Percentiles rank a stretch among this genome's conserved stretches.
Conservation (phyloP, 2,113 vertebrate genomes). For the Furnarius figulus region DNA sequence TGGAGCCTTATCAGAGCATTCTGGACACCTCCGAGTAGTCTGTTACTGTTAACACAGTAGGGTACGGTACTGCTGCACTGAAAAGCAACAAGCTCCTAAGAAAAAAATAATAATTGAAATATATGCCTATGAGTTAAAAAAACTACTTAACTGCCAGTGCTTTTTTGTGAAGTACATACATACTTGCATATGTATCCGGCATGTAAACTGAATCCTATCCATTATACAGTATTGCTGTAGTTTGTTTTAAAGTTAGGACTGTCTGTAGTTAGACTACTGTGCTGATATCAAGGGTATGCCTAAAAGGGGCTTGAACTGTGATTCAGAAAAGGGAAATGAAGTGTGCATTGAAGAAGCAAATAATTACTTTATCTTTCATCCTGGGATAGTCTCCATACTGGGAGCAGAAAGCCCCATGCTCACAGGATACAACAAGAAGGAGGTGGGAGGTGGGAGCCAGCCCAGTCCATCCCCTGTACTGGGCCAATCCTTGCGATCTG, state of each 20-base stretch:
- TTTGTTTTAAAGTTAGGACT: slow-evolving; percentile 48
- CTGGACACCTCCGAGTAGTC: neutral
- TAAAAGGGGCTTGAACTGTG: slow-evolving; percentile 50
- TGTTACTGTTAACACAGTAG: neutral
- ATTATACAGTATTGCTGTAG: slow-evolving; percentile 23
- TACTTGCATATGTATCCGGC: neutral
- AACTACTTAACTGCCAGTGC: slow-evolving; percentile 26
- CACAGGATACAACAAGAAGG: neutral
- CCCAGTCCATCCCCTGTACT: neutral
- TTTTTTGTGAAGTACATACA: slow-evolving; percentile 19
- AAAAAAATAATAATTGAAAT: neutral
- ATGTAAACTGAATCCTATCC: slow-evolving; percentile 14
- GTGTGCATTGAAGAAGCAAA: neutral
- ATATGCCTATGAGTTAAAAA: neutral
- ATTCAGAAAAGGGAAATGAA: slow-evolving; percentile 43
- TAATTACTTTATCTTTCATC: neutral
- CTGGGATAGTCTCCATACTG: neutral
- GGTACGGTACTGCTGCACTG: neutral
- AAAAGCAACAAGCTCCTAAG: slow-evolving; percentile 4
- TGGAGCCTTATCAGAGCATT: neutral
- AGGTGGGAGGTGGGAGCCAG: neutral
- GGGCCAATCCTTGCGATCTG: neutral
- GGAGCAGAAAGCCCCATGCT: neutral
- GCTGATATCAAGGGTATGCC: slow-evolving; percentile 21
- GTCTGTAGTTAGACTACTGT: slow-evolving; percentile 14